Percentiles rank a stretch among this genome's conserved stretches.
phyloP scores from a whole-genome alignment of 92 coral and sea anemone genomes.

The Diadumene lineata region DNA sequence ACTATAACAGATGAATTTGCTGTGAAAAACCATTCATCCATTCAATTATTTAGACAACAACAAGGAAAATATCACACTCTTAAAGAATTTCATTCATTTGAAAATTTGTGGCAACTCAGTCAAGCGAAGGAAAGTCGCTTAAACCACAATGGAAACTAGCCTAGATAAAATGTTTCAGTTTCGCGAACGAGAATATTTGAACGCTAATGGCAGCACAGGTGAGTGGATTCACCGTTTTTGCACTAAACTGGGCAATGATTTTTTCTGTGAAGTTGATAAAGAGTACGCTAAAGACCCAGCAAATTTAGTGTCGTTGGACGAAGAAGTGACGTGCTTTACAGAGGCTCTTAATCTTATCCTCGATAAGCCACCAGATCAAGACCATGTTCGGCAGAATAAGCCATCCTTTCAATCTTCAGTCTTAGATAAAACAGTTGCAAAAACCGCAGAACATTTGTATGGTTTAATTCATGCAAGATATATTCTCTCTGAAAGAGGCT shows the following conservation, averaged over 20 bases:
- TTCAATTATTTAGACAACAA: not conserved
- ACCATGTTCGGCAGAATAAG: conserved; percentile 47
- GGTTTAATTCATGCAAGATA: conserved; percentile 82
- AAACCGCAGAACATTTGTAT: conserved; percentile 72
- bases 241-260: conserved; percentile 83
- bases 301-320: conserved; percentile 78
- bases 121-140: conserved; percentile 8
- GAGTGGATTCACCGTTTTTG: conserved; percentile 88
- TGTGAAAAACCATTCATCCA: not conserved
- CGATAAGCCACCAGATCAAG: conserved; percentile 55
- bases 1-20: not conserved
- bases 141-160: conserved; percentile 29
- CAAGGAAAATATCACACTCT: not conserved
- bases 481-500: conserved; percentile 72
- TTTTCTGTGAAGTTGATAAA: conserved; percentile 84
- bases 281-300: conserved; percentile 79
- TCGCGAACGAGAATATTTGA: conserved; percentile 37
- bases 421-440: conserved; percentile 48
- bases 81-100: not conserved
- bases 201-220: conserved; percentile 28
- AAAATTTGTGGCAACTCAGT: too few relatives aligned
- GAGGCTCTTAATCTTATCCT: conserved; percentile 67
- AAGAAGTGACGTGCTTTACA: conserved; percentile 61
- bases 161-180: conserved; percentile 45
- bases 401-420: conserved; percentile 47